Base-by-base conservation (phyloP, 2,797 vertebrate genomes). In the Myotis pilosus region DNA sequence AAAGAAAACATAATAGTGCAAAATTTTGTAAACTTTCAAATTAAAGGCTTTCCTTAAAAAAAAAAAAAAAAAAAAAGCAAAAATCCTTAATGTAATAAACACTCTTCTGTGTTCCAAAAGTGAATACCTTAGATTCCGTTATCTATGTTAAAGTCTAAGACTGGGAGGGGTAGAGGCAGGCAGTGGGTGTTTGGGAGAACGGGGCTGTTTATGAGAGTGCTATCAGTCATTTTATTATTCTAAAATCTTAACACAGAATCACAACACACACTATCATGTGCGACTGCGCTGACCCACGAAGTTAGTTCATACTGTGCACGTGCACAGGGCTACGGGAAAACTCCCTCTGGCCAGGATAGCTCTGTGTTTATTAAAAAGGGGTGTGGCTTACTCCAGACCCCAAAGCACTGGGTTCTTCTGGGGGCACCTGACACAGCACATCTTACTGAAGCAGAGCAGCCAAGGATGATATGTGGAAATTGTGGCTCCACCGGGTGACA, bases 271-370 rank as follows among this genome's bases (percentile, higher is more conserved):
- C 30, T 36, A 44, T 38, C 1, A 4, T 16, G 19, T 12, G 19
- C 1, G 3, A 2, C 28, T 10, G 23, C 11, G 23, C 15, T 3
- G 19, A 19, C n/a, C 1, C 2, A 4, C 2, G 2, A 22, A 10
- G 11, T n/a, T 5, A 2, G 3, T 5, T 2, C 4, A 17, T 1
- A 2, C 12, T 7, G 8, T 8, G 1, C 8, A 6, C 6, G 5
- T 0, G 8, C 10, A 5, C 17, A 0, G 20, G 19, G 22, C 19
- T 0, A 12, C 3, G 10, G n/a, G 8, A 11, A 12, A 8, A 47
- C 17, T 13, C 28, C 33, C 28, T 11, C 20, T 16, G 28, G 71
- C 49, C 36, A 0, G 12, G 7, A 5, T 2, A 12, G 23, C 22
- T n/a, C 10, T 4, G 7, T 17, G 17, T 38, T 75, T 38, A 4